Percentiles rank a stretch among this genome's conserved stretches.
Evolutionary conservation across 2,113 vertebrate species (phyloP).

Genomic region (Cricetomys ansorgei): DNA sequence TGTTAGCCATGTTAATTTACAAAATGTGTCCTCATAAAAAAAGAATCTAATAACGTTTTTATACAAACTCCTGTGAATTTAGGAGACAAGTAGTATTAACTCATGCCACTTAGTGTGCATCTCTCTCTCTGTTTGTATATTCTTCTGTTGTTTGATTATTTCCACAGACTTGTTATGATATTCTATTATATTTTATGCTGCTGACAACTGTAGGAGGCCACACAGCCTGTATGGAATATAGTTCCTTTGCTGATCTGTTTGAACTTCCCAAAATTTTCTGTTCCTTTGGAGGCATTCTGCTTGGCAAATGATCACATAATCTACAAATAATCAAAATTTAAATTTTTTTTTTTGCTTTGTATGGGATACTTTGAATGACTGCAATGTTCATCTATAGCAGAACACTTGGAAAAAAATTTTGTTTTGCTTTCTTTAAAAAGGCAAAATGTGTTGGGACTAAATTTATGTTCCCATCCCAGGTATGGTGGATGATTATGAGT

Average conservation of each 20-base stretch:
- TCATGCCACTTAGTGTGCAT: background rate
- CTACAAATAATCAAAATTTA: background rate
- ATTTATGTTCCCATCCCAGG: too few relatives aligned
- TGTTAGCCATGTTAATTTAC: background rate
- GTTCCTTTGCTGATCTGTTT: background rate
- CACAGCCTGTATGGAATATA: background rate
- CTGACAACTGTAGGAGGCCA: background rate
- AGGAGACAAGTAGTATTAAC: background rate
- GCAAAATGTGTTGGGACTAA: too few relatives aligned
- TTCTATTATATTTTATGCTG: background rate
- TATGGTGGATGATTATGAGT: too few relatives aligned
- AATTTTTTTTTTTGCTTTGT: background rate
- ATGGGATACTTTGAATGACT: too few relatives aligned
- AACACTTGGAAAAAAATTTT: too few relatives aligned
- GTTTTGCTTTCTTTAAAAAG: too few relatives aligned
- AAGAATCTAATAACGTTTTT: background rate
- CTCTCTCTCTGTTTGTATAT: background rate
- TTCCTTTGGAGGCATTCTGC: background rate
- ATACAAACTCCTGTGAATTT: background rate
- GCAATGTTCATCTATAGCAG: too few relatives aligned
- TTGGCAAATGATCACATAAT: background rate
- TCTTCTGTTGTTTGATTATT: background rate
- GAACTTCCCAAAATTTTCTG: background rate
- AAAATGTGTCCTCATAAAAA: background rate
- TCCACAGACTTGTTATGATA: background rate